These are phyloP conservation scores for Actenoides lindsayi DNA, from an alignment of 2,113 vertebrate genomes.

Conservation along the genomic window DNA sequence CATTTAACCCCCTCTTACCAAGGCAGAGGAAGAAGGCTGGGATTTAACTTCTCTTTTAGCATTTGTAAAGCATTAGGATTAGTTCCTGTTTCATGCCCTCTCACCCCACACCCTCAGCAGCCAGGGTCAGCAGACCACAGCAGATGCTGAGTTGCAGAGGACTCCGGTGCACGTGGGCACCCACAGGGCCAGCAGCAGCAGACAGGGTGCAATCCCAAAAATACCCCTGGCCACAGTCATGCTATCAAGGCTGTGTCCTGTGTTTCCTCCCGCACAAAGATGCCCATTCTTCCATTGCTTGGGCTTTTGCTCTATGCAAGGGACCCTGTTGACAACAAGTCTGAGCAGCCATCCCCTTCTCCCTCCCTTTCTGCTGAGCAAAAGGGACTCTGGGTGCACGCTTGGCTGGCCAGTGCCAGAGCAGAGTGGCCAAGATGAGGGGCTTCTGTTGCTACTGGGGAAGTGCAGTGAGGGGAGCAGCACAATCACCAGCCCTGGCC, in stretches of 20 bases:
- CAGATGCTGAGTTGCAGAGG: background rate
- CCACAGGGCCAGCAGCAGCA: background rate
- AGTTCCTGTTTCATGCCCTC: background rate
- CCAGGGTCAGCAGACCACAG: background rate
- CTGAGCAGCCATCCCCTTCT: background rate
- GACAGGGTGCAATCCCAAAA: background rate
- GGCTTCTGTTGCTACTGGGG: background rate
- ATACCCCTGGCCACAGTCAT: rapidly evolving
- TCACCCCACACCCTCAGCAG: rapidly evolving
- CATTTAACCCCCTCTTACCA: background rate
- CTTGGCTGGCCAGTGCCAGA: background rate
- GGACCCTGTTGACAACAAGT: background rate
- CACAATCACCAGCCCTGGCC: background rate
- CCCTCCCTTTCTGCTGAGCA: background rate
- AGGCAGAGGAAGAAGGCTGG: background rate
- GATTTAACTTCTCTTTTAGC: background rate
- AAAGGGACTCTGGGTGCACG: rapidly evolving
- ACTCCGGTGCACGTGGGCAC: no score
- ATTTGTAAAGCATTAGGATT: background rate
- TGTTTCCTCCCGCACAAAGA: background rate
- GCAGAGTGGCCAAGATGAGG: background rate
- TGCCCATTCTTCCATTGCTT: background rate
- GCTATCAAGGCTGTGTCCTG: rapidly evolving
- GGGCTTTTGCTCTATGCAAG: background rate
- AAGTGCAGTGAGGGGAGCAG: background rate